Conservation (phyloP, 2,113 vertebrate species). For the Mionectes macconnelli region DNA sequence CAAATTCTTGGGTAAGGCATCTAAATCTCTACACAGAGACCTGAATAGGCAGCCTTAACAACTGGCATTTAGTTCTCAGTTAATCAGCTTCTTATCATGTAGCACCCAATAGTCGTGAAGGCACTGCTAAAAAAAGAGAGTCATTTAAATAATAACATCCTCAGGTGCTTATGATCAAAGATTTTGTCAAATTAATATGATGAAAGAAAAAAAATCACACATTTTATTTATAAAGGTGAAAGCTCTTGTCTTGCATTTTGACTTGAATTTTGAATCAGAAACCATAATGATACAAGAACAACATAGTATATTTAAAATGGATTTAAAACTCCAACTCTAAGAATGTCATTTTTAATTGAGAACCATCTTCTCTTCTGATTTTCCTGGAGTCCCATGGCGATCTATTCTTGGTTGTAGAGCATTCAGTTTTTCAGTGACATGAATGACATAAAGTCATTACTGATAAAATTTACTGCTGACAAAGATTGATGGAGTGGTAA, state of each 20-base stretch:
- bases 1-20: not conserved
- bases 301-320: not conserved
- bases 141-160: not conserved
- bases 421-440: not conserved
- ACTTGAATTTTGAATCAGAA: not conserved
- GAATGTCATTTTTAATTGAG: not conserved
- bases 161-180: not conserved
- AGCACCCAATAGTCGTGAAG: not conserved
- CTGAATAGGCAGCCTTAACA: not conserved
- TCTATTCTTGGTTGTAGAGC: not conserved
- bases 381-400: not conserved
- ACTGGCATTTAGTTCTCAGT: not conserved
- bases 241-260: not conserved
- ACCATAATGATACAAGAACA: not conserved
- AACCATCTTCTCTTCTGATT: not conserved
- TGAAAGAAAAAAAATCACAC: not conserved
- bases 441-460: not conserved
- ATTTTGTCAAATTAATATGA: not conserved
- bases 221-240: not conserved
- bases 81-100: not conserved
- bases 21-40: not conserved
- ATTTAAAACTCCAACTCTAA: not conserved
- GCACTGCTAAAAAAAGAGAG: not conserved
- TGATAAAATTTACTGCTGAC: not conserved
- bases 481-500: not conserved